These are phyloP conservation scores for Silurus aristotelis DNA, from an alignment of 2,797 vertebrate genomes.

Conservation along the genomic window DNA sequence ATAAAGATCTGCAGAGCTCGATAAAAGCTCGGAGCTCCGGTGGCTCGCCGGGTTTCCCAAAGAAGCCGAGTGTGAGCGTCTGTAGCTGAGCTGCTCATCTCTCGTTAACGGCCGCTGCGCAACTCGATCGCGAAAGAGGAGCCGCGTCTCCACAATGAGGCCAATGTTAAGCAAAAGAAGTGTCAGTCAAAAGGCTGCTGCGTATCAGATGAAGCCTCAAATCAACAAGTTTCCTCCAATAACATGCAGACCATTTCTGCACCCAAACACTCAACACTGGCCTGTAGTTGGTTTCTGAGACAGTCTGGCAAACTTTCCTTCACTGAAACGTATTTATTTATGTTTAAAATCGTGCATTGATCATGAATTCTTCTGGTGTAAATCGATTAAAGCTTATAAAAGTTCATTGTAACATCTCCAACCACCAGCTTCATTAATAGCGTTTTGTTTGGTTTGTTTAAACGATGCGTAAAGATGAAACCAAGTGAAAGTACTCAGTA, in stretches of 20 bases:
- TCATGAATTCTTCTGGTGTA: not conserved
- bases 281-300: not conserved
- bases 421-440: not conserved
- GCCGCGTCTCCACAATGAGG: slow-evolving; percentile 54
- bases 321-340: not conserved
- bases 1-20: slow-evolving; percentile 45
- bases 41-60: slow-evolving; percentile 47
- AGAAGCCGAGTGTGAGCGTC: slow-evolving; percentile 59
- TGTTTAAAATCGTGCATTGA: not conserved
- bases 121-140: slow-evolving; percentile 58
- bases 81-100: slow-evolving; percentile 60
- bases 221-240: slow-evolving; percentile 36
- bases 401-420: not conserved
- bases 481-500: not conserved
- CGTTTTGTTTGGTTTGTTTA: too few species aligned
- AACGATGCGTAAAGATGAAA: not conserved
- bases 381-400: not conserved
- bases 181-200: slow-evolving; percentile 54
- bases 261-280: not conserved
- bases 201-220: slow-evolving; percentile 49
- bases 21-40: slow-evolving; percentile 46
- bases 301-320: not conserved
- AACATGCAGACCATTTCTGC: not conserved
- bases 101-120: slow-evolving; percentile 56
- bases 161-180: slow-evolving; percentile 57